Conservation (phyloP, 2,113 vertebrate genomes). For the Tupaia chinensis region DNA sequence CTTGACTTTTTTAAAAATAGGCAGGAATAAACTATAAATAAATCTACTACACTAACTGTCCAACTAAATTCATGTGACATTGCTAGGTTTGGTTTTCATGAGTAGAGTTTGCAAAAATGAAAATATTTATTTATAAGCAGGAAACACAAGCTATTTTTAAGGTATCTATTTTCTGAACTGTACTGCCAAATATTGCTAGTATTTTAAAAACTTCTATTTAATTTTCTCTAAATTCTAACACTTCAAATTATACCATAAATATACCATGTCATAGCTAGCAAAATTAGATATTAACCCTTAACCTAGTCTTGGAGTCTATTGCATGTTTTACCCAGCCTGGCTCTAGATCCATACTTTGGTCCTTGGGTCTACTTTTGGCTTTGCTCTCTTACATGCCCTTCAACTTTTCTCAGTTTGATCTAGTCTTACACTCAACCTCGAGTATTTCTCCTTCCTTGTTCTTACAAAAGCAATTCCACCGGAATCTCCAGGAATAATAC, state of each 20-base stretch:
- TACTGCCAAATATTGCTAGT: neutral
- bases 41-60: neutral
- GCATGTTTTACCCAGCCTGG: neutral
- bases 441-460: neutral
- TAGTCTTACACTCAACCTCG: neutral
- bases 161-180: neutral
- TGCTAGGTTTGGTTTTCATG: slow-evolving; percentile 7
- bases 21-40: neutral
- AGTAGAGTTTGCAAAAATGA: neutral
- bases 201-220: neutral
- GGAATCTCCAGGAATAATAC: neutral
- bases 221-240: neutral
- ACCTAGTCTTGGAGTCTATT: neutral
- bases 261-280: neutral
- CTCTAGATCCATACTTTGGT: neutral
- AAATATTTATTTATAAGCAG: neutral
- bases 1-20: neutral
- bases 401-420: neutral
- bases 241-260: neutral
- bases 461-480: neutral
- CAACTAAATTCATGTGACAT: neutral
- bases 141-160: slow-evolving; percentile 28
- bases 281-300: neutral
- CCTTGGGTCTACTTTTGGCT: neutral
- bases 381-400: neutral